Evolutionary conservation across 2,797 vertebrate species (phyloP).

Genomic region (Naso thynnoides): DNA sequence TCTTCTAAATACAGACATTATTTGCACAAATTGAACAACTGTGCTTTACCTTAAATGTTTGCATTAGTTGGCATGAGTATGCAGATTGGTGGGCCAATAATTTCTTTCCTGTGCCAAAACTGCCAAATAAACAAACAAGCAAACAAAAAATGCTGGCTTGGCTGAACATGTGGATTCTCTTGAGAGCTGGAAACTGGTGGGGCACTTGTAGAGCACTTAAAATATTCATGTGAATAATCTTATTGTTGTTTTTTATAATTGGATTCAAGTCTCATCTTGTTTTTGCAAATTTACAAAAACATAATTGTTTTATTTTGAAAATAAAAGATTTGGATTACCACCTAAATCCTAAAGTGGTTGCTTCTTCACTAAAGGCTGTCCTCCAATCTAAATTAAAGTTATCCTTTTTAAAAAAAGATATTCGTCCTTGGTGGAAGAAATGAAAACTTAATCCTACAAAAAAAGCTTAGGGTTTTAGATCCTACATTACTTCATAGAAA

Average conservation of each 20-base stretch:
- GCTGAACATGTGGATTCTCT: not conserved
- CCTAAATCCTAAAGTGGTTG: not conserved
- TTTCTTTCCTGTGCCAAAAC: too few relatives aligned
- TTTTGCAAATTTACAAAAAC: not conserved
- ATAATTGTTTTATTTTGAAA: not conserved
- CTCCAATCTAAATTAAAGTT: slow-evolving; percentile 19
- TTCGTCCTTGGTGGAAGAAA: not conserved
- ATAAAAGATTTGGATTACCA: slow-evolving; percentile 8
- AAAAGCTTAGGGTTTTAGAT: not conserved
- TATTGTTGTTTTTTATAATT: not conserved
- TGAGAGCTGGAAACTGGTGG: not conserved
- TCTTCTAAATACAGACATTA: too few relatives aligned
- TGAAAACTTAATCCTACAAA: not conserved
- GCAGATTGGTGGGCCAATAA: too few relatives aligned
- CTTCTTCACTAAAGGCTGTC: slow-evolving; percentile 22
- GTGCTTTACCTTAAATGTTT: not conserved
- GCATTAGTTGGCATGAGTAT: not conserved
- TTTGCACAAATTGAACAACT: too few relatives aligned
- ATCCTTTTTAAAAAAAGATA: slow-evolving; percentile 10
- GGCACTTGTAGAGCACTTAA: not conserved
- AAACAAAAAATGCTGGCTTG: not conserved
- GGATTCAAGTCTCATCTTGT: not conserved
- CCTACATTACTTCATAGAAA: not conserved
- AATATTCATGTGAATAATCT: not conserved
- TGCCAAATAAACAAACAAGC: not conserved